Evolutionary conservation across 2,797 vertebrate genomes (phyloP), one percentile per base, ranked within the genome.

Genomic region (Spinus olivaceus): DNA sequence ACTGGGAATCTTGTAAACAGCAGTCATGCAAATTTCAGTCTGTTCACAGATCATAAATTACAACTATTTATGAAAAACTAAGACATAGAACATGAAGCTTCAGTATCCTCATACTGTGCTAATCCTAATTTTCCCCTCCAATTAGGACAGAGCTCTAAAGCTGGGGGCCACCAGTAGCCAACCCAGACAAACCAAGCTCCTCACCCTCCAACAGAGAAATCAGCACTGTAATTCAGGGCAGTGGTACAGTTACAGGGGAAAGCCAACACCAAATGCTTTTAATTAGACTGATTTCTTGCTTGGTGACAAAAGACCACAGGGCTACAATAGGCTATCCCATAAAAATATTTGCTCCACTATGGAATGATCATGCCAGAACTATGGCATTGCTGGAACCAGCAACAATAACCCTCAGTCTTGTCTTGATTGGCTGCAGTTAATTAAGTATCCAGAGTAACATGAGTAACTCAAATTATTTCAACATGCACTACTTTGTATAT

Each of bases 401-500:
- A 94, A 78, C 70, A 86, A 44, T 59, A 88, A 81, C 57, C 47
- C 32, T 56, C 59, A 78, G 51, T 41, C 82, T 47, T 77, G 33
- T 12, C 80, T 76, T 93, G 88, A 93, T 66, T 84, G 74, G 90
- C 30, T 90, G 88, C 37, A 84, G 73, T 86, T 82, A 96, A 96
- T 95, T 92, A 92, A 94, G 88, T 27, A 88, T 53, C 94, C 77
- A 95, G 77, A 94, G 89, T 80, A 1, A 60, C 25, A 69, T 70
- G 63, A 94, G 92, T 71, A 73, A 93, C 70, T 77, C 59, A 77
- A 28, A 95, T 94, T 72, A 95, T 70, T 96, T 90, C 94, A 95
- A 37, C 66, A 59, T 54, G 73, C 78, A 35, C 51, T 42, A 77
- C 78, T 92, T 87, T 69, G 73, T 89, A 13, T 79, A 95, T 93